phyloP scores from a whole-genome alignment of 2,888 invertebrate genomes.

The Camptogramma bilineatum region DNA sequence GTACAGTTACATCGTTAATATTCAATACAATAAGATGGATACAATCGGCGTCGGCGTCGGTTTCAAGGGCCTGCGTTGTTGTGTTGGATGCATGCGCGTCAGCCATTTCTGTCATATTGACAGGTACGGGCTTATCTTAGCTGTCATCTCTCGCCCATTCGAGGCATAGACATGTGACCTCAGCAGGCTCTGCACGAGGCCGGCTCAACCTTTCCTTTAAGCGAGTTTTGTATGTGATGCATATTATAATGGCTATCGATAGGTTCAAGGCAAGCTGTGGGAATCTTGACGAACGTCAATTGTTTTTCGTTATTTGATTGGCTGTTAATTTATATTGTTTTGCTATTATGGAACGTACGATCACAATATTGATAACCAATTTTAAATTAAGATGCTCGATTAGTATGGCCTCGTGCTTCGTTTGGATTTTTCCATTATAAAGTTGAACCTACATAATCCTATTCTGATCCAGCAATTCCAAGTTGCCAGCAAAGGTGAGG shows the following conservation, averaged over 20 bases:
- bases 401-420: neutral
- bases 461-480: neutral
- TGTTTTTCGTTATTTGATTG: conserved; percentile 53
- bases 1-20: conserved; percentile 18
- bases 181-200: conserved; percentile 65
- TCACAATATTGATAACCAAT: conserved; percentile 40
- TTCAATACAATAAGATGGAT: conserved; percentile 32
- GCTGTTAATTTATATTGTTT: conserved; percentile 40
- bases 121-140: conserved; percentile 61
- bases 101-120: conserved; percentile 41
- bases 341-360: conserved; percentile 32
- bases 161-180: conserved; percentile 71
- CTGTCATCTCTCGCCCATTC: conserved; percentile 78
- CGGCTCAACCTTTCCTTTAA: conserved; percentile 67
- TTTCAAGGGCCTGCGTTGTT: conserved; percentile 38
- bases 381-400: conserved; percentile 19
- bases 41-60: conserved; percentile 13
- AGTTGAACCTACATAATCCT: neutral
- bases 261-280: conserved; percentile 58
- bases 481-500: conserved; percentile 14
- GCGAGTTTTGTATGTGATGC: conserved; percentile 46
- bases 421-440: neutral
- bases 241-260: conserved; percentile 58
- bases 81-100: conserved; percentile 41
- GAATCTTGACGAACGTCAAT: conserved; percentile 54